Base-by-base conservation (phyloP, 2,888 invertebrate genomes). In the Caenorhabditis drosophilae region DNA sequence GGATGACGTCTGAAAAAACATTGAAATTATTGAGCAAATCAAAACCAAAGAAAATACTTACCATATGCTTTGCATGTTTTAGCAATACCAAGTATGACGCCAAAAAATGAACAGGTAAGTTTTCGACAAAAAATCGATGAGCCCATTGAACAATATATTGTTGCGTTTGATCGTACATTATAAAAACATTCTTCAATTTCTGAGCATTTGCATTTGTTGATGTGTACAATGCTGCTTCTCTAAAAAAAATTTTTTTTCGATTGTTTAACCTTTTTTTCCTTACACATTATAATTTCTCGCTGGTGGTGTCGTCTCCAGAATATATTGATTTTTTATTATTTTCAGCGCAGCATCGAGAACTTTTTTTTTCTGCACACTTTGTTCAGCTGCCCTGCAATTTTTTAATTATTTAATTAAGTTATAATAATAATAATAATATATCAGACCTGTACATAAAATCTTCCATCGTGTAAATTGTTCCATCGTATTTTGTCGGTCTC, bases 21-120 rank as follows among this genome's bases (percentile, higher is more conserved):
- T n/a, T n/a, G n/a, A n/a, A 27, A 31, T 7, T 4, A 22, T 18
- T 31, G 7, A 20, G 2, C 27, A 4, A 3, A 12, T 46, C 15
- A 18, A 7, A 7, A 6, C 9, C 12, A 16, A 4, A 27, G 18
- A 2, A 25, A 31, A n/a, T 11, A 68, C 74, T 47, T 40, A 78
- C 78, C 41, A 72, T 47, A 22, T 47, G 41, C 45, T 54, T 71
- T 9, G 73, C 51, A 56, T 78, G 76, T 36, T 74, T 40, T 23
- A 80, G 52, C 3, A 77, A 44, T 35, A 70, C 70, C 12, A 80
- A 50, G 51, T 80, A 80, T 18, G 72, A 57, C 22, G 73, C 67
- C 27, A 80, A 53, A 20, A 74, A 61, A 16, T 66, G 26, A 2
- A 56, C 50, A 9, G 75, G 73, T 23, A 80, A 64, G 15, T 60